A percentile compares a stretch with the other conserved stretches of the same genome.
These are phyloP conservation scores for Alentia gelatinosa DNA, from an alignment of 2,888 invertebrate genomes.

Conservation along the genomic window DNA sequence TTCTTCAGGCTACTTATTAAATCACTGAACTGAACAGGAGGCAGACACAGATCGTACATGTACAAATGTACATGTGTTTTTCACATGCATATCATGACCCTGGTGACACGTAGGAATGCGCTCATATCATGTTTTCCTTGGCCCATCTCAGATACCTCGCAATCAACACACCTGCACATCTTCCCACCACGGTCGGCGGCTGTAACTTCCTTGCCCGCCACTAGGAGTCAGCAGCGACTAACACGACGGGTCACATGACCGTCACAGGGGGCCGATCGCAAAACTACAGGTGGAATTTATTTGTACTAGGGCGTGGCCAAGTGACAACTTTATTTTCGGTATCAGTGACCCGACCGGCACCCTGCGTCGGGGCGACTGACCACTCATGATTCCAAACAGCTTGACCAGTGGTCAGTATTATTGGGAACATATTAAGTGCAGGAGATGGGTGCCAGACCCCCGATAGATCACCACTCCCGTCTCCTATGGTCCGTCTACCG, in stretches of 20 bases:
- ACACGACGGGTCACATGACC: background rate
- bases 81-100: too few species aligned
- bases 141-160: too few species aligned
- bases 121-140: too few species aligned
- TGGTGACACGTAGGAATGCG: too few species aligned
- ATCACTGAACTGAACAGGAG: too few species aligned
- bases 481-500: too few species aligned
- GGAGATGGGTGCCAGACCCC: background rate
- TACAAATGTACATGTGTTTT: too few species aligned
- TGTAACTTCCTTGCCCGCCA: background rate
- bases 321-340: slow-evolving; percentile 1
- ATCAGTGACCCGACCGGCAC: background rate
- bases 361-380: background rate
- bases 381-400: background rate
- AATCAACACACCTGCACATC: background rate
- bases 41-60: too few species aligned
- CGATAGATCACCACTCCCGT: too few species aligned
- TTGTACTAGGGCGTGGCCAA: background rate
- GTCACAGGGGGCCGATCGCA: background rate
- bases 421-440: background rate
- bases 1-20: too few species aligned
- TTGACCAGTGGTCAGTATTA: slow-evolving; percentile 20
- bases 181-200: background rate
- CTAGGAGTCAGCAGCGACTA: background rate
- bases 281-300: background rate